A percentile compares a stretch with the other conserved stretches of the same genome.
phyloP scores from a whole-genome alignment of 2,113 vertebrate species.

The Tiliqua scincoides region DNA sequence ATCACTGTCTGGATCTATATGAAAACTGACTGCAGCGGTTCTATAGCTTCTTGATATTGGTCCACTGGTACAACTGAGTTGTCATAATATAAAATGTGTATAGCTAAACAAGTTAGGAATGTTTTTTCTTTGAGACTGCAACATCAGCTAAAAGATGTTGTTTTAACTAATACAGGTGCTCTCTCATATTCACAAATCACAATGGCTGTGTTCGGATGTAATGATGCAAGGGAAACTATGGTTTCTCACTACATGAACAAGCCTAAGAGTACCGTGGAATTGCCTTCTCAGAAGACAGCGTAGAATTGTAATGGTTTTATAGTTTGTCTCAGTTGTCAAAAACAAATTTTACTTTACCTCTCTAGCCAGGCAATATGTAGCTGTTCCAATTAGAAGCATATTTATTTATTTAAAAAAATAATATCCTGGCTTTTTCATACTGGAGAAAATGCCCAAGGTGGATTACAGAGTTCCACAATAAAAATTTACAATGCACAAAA shows the following conservation, averaged over 20 bases:
- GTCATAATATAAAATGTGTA: not conserved
- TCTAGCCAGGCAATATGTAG: slow-evolving; percentile 14
- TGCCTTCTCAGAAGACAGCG: too few species aligned
- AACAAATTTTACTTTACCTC: not conserved
- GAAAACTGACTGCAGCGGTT: not conserved
- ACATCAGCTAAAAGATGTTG: not conserved
- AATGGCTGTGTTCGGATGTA: not conserved
- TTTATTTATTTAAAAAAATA: too few species aligned
- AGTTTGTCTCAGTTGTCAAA: too few species aligned
- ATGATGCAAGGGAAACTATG: too few species aligned
- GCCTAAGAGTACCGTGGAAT: too few species aligned
- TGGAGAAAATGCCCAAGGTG: too few species aligned
- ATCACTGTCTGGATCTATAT: slow-evolving; percentile 9
- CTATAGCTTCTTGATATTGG: not conserved
- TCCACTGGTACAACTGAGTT: not conserved
- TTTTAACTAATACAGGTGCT: not conserved
- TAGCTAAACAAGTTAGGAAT: not conserved
- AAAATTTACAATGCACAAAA: too few species aligned
- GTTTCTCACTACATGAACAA: too few species aligned
- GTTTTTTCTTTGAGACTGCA: not conserved
- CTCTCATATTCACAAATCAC: accelerated
- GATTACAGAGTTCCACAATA: too few species aligned
- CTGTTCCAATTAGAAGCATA: slow-evolving; percentile 4
- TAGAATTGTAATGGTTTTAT: too few species aligned
- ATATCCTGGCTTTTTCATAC: too few species aligned